Evolutionary conservation across 2,113 vertebrate genomes (phyloP).

Genomic region (Cavia aperea): DNA sequence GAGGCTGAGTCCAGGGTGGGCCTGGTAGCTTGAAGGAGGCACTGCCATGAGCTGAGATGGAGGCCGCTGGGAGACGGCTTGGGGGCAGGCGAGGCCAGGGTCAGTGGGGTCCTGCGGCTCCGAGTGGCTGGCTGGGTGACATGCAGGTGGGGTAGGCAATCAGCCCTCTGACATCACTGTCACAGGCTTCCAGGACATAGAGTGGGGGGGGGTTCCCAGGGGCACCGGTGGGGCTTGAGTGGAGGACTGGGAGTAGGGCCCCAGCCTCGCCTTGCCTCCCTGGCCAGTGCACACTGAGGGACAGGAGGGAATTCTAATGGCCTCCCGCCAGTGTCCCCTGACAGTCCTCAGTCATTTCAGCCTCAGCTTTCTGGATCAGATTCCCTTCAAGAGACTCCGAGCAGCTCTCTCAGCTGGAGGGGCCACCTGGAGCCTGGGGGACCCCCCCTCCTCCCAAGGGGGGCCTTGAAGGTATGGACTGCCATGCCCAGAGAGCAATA

Average conservation of each 20-base stretch:
- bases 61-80: no score
- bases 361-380: no score
- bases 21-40: neutral
- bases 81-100: neutral
- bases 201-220: neutral
- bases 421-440: neutral
- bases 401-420: neutral
- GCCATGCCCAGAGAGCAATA: neutral
- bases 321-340: no score
- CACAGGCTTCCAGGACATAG: neutral
- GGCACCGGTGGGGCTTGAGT: neutral
- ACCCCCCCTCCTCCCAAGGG: neutral
- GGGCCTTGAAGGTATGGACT: neutral
- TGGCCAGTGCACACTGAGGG: constrained; percentile 59
- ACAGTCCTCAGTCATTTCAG: no score
- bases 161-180: no score
- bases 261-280: neutral
- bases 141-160: neutral
- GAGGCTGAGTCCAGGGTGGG: neutral
- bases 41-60: neutral
- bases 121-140: no score
- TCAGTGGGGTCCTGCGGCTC: neutral
- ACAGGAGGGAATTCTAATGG: no score
- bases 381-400: no score
- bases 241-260: neutral